Evolutionary conservation across 2,888 invertebrate species (phyloP).

Genomic region (Drosophila putrida): DNA sequence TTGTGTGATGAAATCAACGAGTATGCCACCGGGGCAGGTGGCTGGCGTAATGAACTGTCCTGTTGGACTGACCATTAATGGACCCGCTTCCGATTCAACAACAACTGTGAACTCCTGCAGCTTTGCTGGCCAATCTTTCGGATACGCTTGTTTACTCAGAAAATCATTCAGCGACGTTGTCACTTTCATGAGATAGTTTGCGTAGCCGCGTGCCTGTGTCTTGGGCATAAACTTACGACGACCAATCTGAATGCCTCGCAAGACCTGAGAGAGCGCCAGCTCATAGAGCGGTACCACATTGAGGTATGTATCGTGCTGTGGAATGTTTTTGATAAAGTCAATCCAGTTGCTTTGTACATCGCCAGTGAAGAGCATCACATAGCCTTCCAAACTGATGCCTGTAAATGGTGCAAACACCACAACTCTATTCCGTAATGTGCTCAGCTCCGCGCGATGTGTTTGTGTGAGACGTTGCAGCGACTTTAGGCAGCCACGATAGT

Average conservation of each 20-base stretch:
- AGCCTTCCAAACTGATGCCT: slow-evolving; percentile 95
- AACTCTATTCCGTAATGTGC: slow-evolving; percentile 90
- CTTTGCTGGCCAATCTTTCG: slow-evolving; percentile 90
- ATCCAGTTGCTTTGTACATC: slow-evolving; percentile 98
- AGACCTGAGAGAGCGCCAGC: slow-evolving; percentile 92
- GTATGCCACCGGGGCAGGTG: slow-evolving; percentile 94
- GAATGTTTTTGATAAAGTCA: slow-evolving; percentile 93
- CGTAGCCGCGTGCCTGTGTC: slow-evolving; percentile 94
- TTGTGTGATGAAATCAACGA: slow-evolving; percentile 93
- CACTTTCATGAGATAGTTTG: slow-evolving; percentile 92
- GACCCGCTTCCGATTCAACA: slow-evolving; percentile 93
- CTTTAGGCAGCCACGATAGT: slow-evolving; percentile 95
- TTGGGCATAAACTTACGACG: slow-evolving; percentile 96
- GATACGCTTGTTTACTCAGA: slow-evolving; percentile 88
- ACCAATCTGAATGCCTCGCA: slow-evolving; percentile 93
- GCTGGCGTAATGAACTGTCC: slow-evolving; percentile 97
- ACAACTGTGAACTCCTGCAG: slow-evolving; percentile 89
- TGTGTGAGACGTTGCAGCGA: slow-evolving; percentile 91
- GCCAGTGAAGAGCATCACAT: slow-evolving; percentile 95
- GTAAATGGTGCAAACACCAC: slow-evolving; percentile 95
- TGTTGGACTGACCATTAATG: slow-evolving; percentile 96
- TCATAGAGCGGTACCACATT: slow-evolving; percentile 93
- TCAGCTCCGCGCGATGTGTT: slow-evolving; percentile 91
- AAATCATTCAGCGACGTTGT: slow-evolving; percentile 94
- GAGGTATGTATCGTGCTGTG: slow-evolving; percentile 90